Evolutionary conservation across 2,888 invertebrate species (phyloP).

Genomic region (Pterostichus niger): DNA sequence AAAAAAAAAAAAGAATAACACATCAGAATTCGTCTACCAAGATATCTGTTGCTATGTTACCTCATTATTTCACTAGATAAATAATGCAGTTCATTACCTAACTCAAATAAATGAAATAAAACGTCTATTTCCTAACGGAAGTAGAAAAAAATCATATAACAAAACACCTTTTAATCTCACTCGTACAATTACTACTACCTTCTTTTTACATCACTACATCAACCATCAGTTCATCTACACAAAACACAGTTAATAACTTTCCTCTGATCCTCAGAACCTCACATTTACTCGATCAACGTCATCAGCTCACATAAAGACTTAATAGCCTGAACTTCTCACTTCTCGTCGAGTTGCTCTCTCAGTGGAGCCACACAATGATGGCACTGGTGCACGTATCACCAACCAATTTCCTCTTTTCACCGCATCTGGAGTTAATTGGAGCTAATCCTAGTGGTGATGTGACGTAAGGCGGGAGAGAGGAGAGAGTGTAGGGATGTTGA

Average conservation of each 20-base stretch:
- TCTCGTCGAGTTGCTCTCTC: background rate
- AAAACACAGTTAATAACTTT: conserved; percentile 34
- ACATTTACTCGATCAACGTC: conserved; percentile 23
- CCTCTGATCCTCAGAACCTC: background rate
- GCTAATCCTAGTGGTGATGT: conserved; percentile 17
- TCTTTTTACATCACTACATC: too few species aligned
- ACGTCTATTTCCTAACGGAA: too few species aligned
- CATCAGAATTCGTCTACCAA: too few species aligned
- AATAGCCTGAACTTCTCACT: background rate
- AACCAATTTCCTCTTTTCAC: conserved; percentile 54
- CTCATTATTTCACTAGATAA: too few species aligned
- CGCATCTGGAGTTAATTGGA: conserved; percentile 57
- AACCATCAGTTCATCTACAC: background rate
- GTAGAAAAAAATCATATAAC: too few species aligned
- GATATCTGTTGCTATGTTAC: too few species aligned
- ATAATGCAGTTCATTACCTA: too few species aligned
- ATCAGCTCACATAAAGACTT: conserved; percentile 35
- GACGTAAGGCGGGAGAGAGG: background rate
- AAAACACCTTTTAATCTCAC: too few species aligned
- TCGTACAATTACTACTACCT: too few species aligned
- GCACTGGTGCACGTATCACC: background rate
- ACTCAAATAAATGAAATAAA: too few species aligned
- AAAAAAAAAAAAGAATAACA: too few species aligned
- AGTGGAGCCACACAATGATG: too few species aligned
- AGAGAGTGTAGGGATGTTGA: background rate